Conservation (phyloP, 1,140 invertebrate species). For the Formica exsecta region DNA sequence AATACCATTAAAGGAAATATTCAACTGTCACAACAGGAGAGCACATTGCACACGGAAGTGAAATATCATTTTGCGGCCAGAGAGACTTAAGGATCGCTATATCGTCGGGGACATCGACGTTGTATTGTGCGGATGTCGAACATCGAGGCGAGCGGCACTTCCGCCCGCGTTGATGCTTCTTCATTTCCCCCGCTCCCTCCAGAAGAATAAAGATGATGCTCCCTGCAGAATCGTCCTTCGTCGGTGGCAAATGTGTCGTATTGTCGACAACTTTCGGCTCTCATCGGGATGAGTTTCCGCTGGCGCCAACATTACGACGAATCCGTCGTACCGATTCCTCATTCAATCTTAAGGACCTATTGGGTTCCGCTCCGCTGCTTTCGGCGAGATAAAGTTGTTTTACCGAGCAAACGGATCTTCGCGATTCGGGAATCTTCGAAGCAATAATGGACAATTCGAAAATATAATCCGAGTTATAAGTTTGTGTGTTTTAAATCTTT, state of each 20-base stretch:
- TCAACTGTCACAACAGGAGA: constrained; percentile 1
- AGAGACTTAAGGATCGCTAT: not conserved
- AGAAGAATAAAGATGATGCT: not conserved
- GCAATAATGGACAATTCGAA: not conserved
- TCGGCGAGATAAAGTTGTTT: not conserved
- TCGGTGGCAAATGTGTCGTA: constrained; percentile 37
- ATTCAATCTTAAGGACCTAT: constrained; percentile 8
- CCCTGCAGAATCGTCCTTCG: constrained; percentile 23
- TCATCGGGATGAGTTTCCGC: constrained; percentile 41
- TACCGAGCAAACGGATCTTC: not conserved
- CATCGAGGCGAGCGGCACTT: constrained; percentile 36
- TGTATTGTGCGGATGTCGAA: constrained; percentile 39
- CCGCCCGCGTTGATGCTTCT: constrained; percentile 27
- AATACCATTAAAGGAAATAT: not conserved
- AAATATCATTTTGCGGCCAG: constrained; percentile 39
- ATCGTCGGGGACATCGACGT: not conserved
- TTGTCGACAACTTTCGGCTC: constrained; percentile 48
- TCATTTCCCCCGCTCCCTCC: not conserved
- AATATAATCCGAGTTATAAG: not conserved
- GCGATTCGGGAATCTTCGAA: not conserved
- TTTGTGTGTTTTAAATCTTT: not conserved
- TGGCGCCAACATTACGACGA: constrained; percentile 40
- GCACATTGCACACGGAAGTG: constrained; percentile 1
- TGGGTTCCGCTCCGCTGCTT: not conserved
- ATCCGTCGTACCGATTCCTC: constrained; percentile 30